These are phyloP conservation scores for Sciurus carolinensis DNA, from an alignment of 2,797 vertebrate species.

Conservation along the genomic window DNA sequence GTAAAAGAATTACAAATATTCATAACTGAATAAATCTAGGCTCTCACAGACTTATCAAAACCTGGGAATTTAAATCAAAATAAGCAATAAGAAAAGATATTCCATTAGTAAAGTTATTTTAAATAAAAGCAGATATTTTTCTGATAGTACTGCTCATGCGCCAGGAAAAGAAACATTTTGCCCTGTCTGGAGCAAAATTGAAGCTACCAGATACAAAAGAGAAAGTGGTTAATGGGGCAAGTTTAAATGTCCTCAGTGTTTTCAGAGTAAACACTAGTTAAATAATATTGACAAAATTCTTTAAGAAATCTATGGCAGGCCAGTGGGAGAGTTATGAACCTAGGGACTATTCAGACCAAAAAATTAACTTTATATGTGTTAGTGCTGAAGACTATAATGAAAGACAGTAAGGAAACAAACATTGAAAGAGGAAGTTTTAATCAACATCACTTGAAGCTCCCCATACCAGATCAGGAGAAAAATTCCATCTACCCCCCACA, in stretches of 20 bases:
- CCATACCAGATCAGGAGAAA: neutral
- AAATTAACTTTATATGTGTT: neutral
- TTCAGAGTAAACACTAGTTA: constrained; percentile 74
- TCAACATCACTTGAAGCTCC: neutral
- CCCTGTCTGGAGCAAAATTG: constrained; percentile 3
- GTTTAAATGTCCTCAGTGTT: constrained; percentile 70
- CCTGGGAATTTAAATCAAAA: constrained; percentile 22
- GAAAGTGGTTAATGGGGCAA: constrained; percentile 36
- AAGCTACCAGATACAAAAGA: constrained; percentile 40
- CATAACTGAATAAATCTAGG: neutral
- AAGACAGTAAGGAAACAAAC: neutral
- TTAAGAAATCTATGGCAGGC: constrained; percentile 23
- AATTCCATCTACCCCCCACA: neutral
- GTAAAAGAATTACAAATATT: neutral
- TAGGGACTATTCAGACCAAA: neutral
- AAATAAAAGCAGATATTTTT: constrained; percentile 25
- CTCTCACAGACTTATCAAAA: neutral
- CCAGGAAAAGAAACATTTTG: constrained; percentile 47
- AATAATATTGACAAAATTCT: constrained; percentile 56
- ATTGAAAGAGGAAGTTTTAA: neutral
- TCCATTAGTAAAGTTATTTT: neutral
- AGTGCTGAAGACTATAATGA: neutral
- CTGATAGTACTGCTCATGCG: neutral
- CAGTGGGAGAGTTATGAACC: neutral
- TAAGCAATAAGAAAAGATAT: constrained; percentile 49